These are phyloP conservation scores for Polypedilum pembai DNA, from an alignment of 1,140 invertebrate genomes.

Conservation along the genomic window DNA sequence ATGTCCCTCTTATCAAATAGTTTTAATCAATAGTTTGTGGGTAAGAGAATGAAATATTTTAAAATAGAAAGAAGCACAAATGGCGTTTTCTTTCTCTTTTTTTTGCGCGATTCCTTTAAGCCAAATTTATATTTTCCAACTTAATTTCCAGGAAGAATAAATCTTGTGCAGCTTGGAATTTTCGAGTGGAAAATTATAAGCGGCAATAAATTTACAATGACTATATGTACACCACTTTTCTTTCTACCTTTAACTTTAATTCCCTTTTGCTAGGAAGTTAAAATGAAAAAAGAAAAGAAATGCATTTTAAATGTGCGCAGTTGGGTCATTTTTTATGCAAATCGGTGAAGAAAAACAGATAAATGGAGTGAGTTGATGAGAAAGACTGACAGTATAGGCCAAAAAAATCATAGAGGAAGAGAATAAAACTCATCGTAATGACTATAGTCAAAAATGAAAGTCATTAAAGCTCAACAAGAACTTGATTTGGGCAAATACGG, in stretches of 20 bases:
- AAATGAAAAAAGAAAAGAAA: constrained; percentile 21
- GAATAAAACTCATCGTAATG: neutral
- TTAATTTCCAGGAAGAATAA: constrained; percentile 24
- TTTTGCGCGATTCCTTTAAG: neutral
- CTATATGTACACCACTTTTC: neutral
- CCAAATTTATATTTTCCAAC: constrained; percentile 28
- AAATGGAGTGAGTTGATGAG: neutral
- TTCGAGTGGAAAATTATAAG: constrained; percentile 26
- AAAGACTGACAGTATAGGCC: neutral
- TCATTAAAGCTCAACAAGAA: constrained; percentile 24
- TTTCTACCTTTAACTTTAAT: neutral
- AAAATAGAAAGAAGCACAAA: neutral
- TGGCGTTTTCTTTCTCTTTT: neutral
- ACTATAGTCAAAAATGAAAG: neutral
- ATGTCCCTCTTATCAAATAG: constrained; percentile 1
- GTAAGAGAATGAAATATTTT: neutral
- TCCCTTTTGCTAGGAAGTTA: neutral
- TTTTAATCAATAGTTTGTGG: constrained; percentile 18
- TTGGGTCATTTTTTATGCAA: constrained; percentile 12
- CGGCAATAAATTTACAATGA: constrained; percentile 25
- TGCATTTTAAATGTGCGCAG: constrained; percentile 15
- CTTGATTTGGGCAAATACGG: constrained; percentile 15
- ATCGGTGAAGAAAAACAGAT: neutral
- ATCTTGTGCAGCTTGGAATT: constrained; percentile 26
- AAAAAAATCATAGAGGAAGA: neutral